Conservation (phyloP, 2,888 invertebrate genomes). For the Penaeus monodon region DNA sequence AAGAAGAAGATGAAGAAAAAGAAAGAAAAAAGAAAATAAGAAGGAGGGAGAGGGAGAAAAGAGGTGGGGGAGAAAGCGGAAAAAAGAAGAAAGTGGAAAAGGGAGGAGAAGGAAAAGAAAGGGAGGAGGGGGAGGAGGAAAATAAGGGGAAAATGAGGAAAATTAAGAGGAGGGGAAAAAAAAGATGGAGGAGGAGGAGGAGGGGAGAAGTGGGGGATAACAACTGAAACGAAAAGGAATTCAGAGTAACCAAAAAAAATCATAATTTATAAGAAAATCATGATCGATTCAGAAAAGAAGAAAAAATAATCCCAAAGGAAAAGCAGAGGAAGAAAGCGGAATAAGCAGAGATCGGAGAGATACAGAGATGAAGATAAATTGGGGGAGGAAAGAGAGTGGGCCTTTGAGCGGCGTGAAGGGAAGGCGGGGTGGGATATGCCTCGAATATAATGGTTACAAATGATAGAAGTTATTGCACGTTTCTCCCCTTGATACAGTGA, state of each 20-base stretch:
- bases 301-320: background rate
- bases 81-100: background rate
- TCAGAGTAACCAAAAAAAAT: background rate
- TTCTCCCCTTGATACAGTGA: too few species aligned
- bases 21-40: background rate
- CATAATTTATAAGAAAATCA: too few species aligned
- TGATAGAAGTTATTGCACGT: too few species aligned
- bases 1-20: background rate
- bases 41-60: background rate
- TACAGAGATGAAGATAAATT: background rate
- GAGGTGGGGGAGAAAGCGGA: background rate
- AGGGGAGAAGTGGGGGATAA: background rate
- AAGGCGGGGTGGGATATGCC: too few species aligned
- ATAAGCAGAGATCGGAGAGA: background rate
- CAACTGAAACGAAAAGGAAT: background rate
- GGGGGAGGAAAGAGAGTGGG: background rate
- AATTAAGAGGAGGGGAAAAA: background rate
- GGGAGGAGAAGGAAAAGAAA: background rate
- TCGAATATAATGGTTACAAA: too few species aligned
- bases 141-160: background rate
- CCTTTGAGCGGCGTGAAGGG: too few species aligned
- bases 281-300: background rate
- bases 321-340: background rate
- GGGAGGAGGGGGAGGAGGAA: background rate
- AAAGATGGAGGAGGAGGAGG: background rate